Base-by-base conservation (phyloP, 1,140 invertebrate species). In the Nymphalis io region DNA sequence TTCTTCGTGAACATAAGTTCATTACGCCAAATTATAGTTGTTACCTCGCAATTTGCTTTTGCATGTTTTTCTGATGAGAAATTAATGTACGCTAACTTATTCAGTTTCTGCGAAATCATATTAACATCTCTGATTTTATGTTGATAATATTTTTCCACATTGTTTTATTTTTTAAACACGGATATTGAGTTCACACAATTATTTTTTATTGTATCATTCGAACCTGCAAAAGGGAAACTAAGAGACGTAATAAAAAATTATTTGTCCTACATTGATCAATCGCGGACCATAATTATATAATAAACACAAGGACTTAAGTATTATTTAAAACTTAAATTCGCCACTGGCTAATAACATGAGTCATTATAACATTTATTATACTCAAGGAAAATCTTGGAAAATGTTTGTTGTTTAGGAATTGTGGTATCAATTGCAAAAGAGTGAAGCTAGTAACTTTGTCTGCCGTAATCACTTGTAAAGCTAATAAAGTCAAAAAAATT, bases 21-120 rank as follows among this genome's bases (percentile, higher is more conserved):
- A 82, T 86, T 85, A 86, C 71, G 63, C 73, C 77, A 86, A 88
- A 86, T 88, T 88, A 84, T 80, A 79, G 83, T 84, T 69, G 74
- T 84, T 83, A 76, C 68, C 44, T 63, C 60, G 79, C 75, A 81
- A 82, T 86, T 86, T 85, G 78, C 79, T 74, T 80, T 81, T 78
- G 83, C 78, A 79, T 81, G 79, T 79, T 81, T 78, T 76, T 61
- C 69, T 86, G 82, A 88, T 83, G 84, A 72, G 72, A 77, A 75
- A 68, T 74, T 72, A 77, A 77, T 77, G 73, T 72, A 70, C 46
- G 16, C 46, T 48, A 48, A 48, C 69, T 71, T 71, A 63, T 64
- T 62, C 61, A 62, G 68, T 67, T 73, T 70, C 72, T 66, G 72
- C 60, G 68, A 74, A 74, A 66, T 70, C 42, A 67, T 62, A 66